Evolutionary conservation across 2,888 invertebrate genomes (phyloP).

Genomic region (Clusia tigrina): DNA sequence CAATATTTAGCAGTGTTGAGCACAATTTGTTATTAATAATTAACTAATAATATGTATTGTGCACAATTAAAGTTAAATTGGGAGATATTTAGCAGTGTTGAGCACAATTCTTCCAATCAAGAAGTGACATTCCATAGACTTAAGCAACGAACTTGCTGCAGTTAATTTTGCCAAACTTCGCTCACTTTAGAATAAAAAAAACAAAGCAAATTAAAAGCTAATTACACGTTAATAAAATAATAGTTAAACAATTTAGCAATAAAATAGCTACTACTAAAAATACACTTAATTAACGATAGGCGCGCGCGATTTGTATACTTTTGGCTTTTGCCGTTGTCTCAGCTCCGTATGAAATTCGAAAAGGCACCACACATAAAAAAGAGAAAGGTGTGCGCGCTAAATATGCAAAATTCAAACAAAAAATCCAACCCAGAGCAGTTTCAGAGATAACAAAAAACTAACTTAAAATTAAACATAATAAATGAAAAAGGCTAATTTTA

Average conservation of each 20-base stretch:
- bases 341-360: not conserved
- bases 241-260: slow-evolving; percentile 2
- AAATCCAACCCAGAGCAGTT: not conserved
- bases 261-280: too few species aligned
- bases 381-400: slow-evolving; percentile 6
- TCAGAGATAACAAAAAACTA: not conserved
- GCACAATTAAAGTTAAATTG: slow-evolving; percentile 21
- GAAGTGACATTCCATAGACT: too few species aligned
- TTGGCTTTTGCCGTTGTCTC: not conserved
- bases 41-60: not conserved
- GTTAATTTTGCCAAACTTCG: slow-evolving; percentile 1
- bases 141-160: slow-evolving; percentile 14
- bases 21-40: too few species aligned
- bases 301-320: not conserved
- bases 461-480: too few species aligned
- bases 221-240: not conserved
- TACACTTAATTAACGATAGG: not conserved
- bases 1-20: too few species aligned
- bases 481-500: not conserved
- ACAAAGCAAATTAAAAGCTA: slow-evolving; percentile 2
- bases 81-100: too few species aligned
- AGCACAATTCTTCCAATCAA: too few species aligned
- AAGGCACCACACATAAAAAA: not conserved
- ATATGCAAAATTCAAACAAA: not conserved
- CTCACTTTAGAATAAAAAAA: too few species aligned